These are phyloP conservation scores for Nibea albiflora DNA, from an alignment of 2,113 vertebrate species.

Conservation along the genomic window DNA sequence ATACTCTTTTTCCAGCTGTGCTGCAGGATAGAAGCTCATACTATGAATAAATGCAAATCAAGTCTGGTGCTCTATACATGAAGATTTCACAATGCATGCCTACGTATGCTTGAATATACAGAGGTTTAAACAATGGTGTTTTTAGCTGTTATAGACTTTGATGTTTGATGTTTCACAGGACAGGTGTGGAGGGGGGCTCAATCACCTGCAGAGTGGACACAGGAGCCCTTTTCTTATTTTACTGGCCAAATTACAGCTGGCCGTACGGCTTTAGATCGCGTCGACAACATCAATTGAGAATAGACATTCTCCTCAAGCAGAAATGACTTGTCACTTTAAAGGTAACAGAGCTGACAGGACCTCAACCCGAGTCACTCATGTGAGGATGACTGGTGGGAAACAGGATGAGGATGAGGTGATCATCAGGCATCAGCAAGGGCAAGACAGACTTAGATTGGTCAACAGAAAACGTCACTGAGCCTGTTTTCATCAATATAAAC, in stretches of 20 bases:
- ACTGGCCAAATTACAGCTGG: conserved; percentile 42
- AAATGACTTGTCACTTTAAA: conserved; percentile 47
- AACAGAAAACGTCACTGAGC: conserved; percentile 57
- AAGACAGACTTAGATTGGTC: conserved; percentile 45
- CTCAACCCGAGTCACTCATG: conserved; percentile 49
- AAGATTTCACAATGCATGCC: conserved; percentile 13
- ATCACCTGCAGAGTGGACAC: conserved; percentile 37
- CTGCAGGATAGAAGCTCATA: conserved; percentile 21
- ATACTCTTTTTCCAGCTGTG: conserved; percentile 13
- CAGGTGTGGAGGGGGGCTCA: conserved; percentile 10
- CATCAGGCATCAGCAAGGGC: conserved; percentile 51
- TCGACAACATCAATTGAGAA: conserved; percentile 53
- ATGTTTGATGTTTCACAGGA: conserved; percentile 21
- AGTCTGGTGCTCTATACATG: conserved; percentile 20
- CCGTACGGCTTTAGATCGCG: not conserved
- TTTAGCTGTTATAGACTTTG: conserved; percentile 8
- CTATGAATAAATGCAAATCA: conserved; percentile 6
- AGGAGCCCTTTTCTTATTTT: conserved; percentile 16
- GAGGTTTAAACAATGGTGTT: conserved; percentile 10
- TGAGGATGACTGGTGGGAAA: conserved; percentile 59
- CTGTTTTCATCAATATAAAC: conserved; percentile 70
- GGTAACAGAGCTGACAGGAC: conserved; percentile 56
- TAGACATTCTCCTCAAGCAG: conserved; percentile 49
- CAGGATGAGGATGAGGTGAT: conserved; percentile 61
- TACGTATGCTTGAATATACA: not conserved